phyloP scores from a whole-genome alignment of 2,113 vertebrate genomes.

The Struthidea cinerea region DNA sequence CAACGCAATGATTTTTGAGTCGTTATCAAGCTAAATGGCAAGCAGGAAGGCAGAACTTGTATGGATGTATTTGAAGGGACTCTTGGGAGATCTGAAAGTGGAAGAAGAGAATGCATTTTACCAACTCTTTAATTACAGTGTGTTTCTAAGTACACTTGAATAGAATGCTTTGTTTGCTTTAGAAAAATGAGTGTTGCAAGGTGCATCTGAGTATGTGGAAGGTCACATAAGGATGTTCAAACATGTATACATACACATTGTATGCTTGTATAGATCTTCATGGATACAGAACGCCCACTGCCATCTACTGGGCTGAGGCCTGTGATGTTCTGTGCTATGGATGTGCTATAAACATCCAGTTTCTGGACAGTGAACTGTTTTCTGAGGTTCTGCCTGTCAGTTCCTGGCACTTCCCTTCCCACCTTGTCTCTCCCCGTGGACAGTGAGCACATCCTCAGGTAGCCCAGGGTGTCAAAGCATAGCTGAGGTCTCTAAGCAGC shows the following conservation, averaged over 20 bases:
- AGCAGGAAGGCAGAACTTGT: constrained; percentile 68
- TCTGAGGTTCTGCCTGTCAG: not conserved
- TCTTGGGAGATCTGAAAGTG: constrained; percentile 82
- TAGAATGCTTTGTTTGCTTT: constrained; percentile 68
- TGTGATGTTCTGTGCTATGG: not conserved
- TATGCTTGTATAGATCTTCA: not conserved
- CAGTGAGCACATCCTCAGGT: not conserved
- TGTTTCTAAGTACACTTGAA: constrained; percentile 63
- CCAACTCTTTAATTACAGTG: constrained; percentile 76
- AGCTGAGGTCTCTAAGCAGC: not conserved
- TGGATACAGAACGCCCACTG: not conserved
- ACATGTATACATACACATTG: not conserved
- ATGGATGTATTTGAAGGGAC: constrained; percentile 71
- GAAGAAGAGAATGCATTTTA: constrained; percentile 80
- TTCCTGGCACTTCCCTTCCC: not conserved
- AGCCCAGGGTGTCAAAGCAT: not conserved
- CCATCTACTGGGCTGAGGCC: not conserved
- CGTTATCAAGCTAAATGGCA: constrained; percentile 75
- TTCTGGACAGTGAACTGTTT: not conserved
- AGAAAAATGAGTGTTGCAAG: constrained; percentile 39
- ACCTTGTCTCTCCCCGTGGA: not conserved
- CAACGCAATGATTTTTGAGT: constrained; percentile 70
- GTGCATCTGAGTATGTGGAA: constrained; percentile 45
- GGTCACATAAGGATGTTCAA: constrained; percentile 51
- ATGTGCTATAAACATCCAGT: not conserved